phyloP scores from a whole-genome alignment of 2,888 invertebrate genomes.

The Acanthosepion lycidas region DNA sequence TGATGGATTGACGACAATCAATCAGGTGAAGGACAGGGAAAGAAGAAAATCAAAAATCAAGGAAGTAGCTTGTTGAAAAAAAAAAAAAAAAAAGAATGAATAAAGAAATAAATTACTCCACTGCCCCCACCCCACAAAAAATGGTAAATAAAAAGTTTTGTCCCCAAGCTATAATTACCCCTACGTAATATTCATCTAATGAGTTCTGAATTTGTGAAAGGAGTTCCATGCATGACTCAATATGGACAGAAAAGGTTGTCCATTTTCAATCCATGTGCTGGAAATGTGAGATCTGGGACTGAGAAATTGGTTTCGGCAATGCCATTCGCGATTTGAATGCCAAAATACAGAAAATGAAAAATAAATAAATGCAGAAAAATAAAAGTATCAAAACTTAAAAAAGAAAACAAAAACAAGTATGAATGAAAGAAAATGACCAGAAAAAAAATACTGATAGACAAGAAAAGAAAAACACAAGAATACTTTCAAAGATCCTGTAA shows the following conservation, averaged over 20 bases:
- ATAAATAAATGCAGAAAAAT: neutral
- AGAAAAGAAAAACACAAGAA: neutral
- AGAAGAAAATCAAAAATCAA: neutral
- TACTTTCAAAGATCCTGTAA: neutral
- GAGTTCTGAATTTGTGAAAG: conserved; percentile 17
- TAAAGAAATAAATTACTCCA: neutral
- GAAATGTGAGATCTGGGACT: neutral
- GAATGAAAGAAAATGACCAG: neutral
- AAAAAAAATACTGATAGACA: neutral
- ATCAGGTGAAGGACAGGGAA: neutral
- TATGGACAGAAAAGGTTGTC: neutral
- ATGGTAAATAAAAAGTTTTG: neutral
- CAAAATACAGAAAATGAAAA: neutral
- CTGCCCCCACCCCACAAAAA: neutral
- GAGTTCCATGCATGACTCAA: conserved; percentile 17
- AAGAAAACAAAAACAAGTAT: neutral
- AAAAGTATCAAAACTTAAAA: neutral
- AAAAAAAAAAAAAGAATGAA: neutral
- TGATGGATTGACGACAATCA: neutral
- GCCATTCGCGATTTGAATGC: neutral
- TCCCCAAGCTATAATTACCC: conserved; percentile 1
- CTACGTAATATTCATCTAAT: conserved; percentile 4
- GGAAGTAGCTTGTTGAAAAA: neutral
- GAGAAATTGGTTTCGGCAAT: neutral
- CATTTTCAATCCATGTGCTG: neutral